Percentiles rank a stretch among this genome's conserved stretches.
Evolutionary conservation across 1,140 invertebrate genomes (phyloP).

Genomic region (Glossosoma conforme): DNA sequence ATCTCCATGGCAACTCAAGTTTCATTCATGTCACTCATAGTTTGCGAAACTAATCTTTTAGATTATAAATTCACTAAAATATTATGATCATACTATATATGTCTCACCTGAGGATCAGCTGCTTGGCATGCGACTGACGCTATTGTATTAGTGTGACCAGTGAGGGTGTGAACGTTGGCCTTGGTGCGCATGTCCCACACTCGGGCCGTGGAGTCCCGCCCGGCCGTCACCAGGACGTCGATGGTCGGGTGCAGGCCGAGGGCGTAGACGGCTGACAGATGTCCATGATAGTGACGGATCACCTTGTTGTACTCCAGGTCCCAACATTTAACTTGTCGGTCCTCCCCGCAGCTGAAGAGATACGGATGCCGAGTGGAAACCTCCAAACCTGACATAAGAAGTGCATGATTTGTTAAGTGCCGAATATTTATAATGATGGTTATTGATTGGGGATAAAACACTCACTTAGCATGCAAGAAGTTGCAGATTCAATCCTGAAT

Average conservation of each 20-base stretch:
- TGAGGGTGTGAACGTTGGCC: slow-evolving; percentile 93
- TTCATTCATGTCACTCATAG: no score
- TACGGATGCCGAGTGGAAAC: slow-evolving; percentile 95
- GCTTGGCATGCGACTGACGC: slow-evolving; percentile 90
- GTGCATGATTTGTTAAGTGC: background rate
- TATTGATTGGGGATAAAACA: no score
- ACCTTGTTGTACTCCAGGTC: slow-evolving; percentile 99
- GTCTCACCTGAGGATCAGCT: slow-evolving; percentile 82
- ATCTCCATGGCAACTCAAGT: no score
- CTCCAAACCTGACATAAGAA: slow-evolving; percentile 59
- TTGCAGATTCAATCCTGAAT: no score
- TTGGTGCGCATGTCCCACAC: slow-evolving; percentile 99
- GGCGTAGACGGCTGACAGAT: slow-evolving; percentile 94
- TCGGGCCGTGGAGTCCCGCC: slow-evolving; percentile 90
- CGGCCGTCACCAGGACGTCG: slow-evolving; percentile 91
- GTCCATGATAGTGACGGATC: slow-evolving; percentile 98
- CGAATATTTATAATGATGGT: no score
- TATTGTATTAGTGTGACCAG: slow-evolving; percentile 97
- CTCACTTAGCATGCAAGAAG: no score
- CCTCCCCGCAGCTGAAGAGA: slow-evolving; percentile 98
- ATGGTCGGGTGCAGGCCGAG: slow-evolving; percentile 93
- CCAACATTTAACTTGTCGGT: slow-evolving; percentile 99
- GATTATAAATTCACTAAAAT: no score
- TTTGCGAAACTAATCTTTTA: no score
- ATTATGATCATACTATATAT: no score